Evolutionary conservation across 2,888 invertebrate species (phyloP).

Genomic region (Caenorhabditis plicata): DNA sequence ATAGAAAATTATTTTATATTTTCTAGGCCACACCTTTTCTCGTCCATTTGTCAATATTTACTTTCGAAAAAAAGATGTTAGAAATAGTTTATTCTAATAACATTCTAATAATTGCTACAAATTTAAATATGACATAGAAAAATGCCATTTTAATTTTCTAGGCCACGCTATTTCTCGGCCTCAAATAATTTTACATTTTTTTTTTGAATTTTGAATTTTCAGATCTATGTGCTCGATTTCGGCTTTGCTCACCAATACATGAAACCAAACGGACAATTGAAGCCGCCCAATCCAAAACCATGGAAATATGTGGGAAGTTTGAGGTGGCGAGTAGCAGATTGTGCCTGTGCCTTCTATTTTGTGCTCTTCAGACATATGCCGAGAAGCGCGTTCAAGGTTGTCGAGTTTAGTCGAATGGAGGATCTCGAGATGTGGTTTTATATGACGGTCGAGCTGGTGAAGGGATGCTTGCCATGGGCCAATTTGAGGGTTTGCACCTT

Average conservation of each 20-base stretch:
- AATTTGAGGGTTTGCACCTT: constrained; percentile 25
- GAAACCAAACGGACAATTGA: constrained; percentile 32
- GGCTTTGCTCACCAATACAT: constrained; percentile 39
- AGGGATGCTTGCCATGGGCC: constrained; percentile 45
- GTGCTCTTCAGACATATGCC: constrained; percentile 26
- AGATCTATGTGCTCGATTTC: constrained; percentile 44
- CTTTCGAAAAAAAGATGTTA: too few relatives aligned
- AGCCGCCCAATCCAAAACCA: constrained; percentile 36
- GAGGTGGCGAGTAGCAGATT: not conserved
- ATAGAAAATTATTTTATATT: too few relatives aligned
- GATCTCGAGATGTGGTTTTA: constrained; percentile 49
- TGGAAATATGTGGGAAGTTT: constrained; percentile 41
- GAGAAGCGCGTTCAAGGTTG: constrained; percentile 23
- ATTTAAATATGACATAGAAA: too few relatives aligned
- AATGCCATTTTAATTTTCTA: too few relatives aligned
- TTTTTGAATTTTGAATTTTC: constrained; percentile 2
- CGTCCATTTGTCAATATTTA: too few relatives aligned
- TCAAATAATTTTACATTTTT: too few relatives aligned
- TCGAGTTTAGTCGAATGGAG: constrained; percentile 40
- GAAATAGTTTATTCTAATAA: too few relatives aligned
- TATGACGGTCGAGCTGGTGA: constrained; percentile 41
- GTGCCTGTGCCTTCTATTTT: not conserved
- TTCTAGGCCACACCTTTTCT: too few relatives aligned
- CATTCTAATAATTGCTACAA: too few relatives aligned
- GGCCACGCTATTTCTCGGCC: too few relatives aligned